These are phyloP conservation scores for Tokudaia tokunoshimensis DNA, from an alignment of 2,797 vertebrate species.

Conservation along the genomic window DNA sequence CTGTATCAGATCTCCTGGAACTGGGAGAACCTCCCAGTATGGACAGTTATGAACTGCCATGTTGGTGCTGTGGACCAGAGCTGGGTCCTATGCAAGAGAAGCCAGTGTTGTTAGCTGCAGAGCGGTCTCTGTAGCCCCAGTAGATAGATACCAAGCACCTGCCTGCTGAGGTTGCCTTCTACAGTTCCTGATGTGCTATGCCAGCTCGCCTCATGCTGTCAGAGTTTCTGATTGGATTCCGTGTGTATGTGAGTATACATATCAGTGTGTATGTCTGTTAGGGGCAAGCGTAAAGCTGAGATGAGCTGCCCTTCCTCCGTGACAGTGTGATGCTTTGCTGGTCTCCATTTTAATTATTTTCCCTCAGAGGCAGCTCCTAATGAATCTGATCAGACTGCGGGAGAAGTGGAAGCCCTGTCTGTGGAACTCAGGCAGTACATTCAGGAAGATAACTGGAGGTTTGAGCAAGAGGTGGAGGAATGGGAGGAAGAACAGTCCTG, in stretches of 20 bases:
- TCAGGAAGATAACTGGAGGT: constrained; percentile 94
- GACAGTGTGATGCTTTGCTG: not conserved
- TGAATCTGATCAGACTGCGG: constrained; percentile 89
- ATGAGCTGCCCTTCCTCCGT: not conserved
- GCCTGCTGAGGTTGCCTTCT: not conserved
- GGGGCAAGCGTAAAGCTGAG: not conserved
- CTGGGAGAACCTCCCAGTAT: not conserved
- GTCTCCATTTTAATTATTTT: constrained; percentile 33
- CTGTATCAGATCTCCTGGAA: not conserved
- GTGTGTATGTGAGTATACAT: not conserved
- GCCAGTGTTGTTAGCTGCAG: not conserved
- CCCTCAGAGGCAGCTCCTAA: constrained; percentile 28
- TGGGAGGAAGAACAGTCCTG: constrained; percentile 95
- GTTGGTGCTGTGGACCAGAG: not conserved
- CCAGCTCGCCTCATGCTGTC: not conserved
- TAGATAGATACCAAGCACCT: not conserved
- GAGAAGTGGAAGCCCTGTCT: constrained; percentile 92
- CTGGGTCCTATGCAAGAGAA: not conserved
- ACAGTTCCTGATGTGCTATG: not conserved
- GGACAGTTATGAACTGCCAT: not conserved
- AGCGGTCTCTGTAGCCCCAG: not conserved
- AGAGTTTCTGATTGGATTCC: not conserved
- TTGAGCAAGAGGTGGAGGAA: constrained; percentile 95
- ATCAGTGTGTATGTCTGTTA: not conserved
- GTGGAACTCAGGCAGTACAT: constrained; percentile 92